Percentiles rank a stretch among this genome's conserved stretches.
phyloP scores from a whole-genome alignment of 1,140 invertebrate genomes.

The Frieseomelitta varia region DNA sequence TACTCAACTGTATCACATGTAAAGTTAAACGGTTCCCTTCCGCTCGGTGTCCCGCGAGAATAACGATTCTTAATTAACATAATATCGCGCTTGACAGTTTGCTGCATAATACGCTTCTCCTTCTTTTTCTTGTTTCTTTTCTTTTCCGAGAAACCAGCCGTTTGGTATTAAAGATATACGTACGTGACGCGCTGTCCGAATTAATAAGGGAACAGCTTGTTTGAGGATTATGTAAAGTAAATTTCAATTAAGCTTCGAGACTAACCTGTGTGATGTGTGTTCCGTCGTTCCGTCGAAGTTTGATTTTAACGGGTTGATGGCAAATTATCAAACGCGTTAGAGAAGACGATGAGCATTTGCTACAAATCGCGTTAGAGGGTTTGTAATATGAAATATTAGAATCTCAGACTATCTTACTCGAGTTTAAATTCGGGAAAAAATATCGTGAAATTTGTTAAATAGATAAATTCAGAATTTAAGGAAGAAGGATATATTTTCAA shows the following conservation, averaged over 20 bases:
- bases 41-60: neutral
- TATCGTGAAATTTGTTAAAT: no score
- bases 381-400: neutral
- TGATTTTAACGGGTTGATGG: neutral
- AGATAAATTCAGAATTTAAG: no score
- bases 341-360: neutral
- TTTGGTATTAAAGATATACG: neutral
- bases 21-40: neutral
- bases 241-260: neutral
- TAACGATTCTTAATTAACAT: neutral
- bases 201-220: neutral
- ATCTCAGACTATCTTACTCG: neutral
- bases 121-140: neutral
- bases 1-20: neutral
- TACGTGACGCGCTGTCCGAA: neutral
- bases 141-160: no score
- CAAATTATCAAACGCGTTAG: neutral
- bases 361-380: neutral
- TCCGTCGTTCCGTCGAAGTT: neutral
- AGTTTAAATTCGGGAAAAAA: neutral
- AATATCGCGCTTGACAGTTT: neutral
- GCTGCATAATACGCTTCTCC: neutral
- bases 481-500: no score
- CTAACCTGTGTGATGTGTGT: neutral
- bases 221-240: neutral